Conservation (phyloP, 2,888 invertebrate genomes). For the Acleris cristana region DNA sequence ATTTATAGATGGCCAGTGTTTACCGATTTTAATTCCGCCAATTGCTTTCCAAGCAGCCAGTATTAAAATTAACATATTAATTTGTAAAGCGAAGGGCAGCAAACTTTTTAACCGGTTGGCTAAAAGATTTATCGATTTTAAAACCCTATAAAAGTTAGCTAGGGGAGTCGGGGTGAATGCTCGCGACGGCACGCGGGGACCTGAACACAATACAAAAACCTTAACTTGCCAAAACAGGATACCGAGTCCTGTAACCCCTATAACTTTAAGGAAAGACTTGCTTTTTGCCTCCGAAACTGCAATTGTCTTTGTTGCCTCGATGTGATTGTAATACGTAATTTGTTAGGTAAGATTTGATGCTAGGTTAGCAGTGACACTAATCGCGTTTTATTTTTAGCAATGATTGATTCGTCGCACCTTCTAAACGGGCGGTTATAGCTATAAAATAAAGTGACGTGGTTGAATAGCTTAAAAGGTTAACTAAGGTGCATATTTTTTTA, state of each 20-base stretch:
- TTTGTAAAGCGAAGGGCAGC: background rate
- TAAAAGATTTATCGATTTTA: constrained; percentile 67
- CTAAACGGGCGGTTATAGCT: constrained; percentile 19
- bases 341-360: background rate
- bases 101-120: constrained; percentile 27
- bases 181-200: constrained; percentile 58
- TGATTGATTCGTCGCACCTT: constrained; percentile 25
- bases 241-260: constrained; percentile 43
- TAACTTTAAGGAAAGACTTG: background rate
- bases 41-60: too few species aligned
- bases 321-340: background rate
- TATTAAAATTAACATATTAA: background rate
- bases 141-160: constrained; percentile 66
- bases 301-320: background rate
- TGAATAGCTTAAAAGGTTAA: background rate
- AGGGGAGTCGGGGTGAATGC: constrained; percentile 74
- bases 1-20: too few species aligned
- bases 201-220: constrained; percentile 54
- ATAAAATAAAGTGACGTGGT: background rate
- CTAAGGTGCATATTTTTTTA: too few species aligned
- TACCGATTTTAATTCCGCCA: too few species aligned
- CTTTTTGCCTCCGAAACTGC: background rate
- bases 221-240: constrained; percentile 66
- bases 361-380: constrained; percentile 23
- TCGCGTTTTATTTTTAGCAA: constrained; percentile 31